Evolutionary conservation across 1,140 invertebrate species (phyloP).

Genomic region (Augochlora pura): DNA sequence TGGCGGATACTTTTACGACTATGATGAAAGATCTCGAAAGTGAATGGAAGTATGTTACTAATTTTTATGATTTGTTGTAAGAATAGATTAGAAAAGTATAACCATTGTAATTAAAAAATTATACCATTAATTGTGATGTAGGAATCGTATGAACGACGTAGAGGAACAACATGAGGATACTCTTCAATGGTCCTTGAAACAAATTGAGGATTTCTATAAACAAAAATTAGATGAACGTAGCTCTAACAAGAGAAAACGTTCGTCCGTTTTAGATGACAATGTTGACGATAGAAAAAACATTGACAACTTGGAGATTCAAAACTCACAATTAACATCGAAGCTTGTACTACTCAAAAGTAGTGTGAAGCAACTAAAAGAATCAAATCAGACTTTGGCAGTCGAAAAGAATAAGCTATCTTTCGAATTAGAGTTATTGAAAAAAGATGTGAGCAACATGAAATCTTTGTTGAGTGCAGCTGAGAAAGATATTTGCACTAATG

Average conservation of each 20-base stretch:
- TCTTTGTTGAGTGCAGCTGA: constrained; percentile 60
- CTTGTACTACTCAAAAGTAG: constrained; percentile 63
- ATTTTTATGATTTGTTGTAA: background rate
- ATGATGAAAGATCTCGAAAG: constrained; percentile 71
- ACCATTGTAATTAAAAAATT: background rate
- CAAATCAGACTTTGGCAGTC: constrained; percentile 57
- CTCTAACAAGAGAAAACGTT: constrained; percentile 56
- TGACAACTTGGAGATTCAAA: constrained; percentile 66
- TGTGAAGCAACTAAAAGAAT: constrained; percentile 62
- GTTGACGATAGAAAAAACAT: constrained; percentile 46
- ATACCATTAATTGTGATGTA: constrained; percentile 29
- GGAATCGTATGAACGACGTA: constrained; percentile 68
- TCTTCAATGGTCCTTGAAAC: constrained; percentile 67
- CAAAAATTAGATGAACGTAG: constrained; percentile 64
- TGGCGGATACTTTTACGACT: constrained; percentile 67
- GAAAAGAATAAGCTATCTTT: constrained; percentile 69
- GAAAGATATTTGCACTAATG: constrained; percentile 45
- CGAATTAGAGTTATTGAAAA: constrained; percentile 63
- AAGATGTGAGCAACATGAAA: constrained; percentile 67
- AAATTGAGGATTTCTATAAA: constrained; percentile 69
- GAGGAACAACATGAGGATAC: constrained; percentile 72
- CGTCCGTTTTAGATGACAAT: constrained; percentile 40
- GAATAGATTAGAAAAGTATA: too few relatives aligned
- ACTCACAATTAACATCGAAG: constrained; percentile 59
- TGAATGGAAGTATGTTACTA: constrained; percentile 67